Evolutionary conservation across 2,797 vertebrate genomes (phyloP).

Genomic region (Myiothlypis coronata): DNA sequence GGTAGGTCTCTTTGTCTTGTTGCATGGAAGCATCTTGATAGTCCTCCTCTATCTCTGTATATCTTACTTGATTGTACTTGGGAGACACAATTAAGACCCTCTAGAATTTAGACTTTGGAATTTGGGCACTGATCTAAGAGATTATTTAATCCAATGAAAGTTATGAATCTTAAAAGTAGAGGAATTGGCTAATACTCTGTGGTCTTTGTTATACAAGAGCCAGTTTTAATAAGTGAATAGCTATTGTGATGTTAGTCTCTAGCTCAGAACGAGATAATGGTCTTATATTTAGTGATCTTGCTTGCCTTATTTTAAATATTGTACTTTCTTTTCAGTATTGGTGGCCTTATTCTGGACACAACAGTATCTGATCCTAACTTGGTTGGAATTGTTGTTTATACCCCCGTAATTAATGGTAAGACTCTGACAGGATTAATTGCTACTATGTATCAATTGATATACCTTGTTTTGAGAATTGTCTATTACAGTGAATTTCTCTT

Average conservation of each 20-base stretch:
- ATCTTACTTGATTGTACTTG: neutral
- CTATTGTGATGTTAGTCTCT: neutral
- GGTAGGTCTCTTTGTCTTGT: constrained; percentile 75
- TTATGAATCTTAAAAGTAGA: neutral
- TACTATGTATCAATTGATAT: neutral
- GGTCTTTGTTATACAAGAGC: neutral
- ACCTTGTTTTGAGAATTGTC: neutral
- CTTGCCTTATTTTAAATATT: neutral
- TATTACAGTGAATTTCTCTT: neutral
- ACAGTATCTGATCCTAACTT: constrained; percentile 94
- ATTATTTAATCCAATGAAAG: neutral
- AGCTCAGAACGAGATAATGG: neutral
- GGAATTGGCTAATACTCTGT: neutral
- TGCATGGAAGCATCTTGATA: neutral
- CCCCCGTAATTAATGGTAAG: constrained; percentile 97
- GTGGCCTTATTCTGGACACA: constrained; percentile 97
- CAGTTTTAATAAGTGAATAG: neutral
- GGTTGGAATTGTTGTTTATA: constrained; percentile 95
- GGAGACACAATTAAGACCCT: neutral
- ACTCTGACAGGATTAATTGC: neutral
- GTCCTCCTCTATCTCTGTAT: neutral
- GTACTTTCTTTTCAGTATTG: constrained; percentile 81
- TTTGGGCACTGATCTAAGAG: neutral
- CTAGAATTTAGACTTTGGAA: neutral
- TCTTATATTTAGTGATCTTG: neutral